phyloP scores from a whole-genome alignment of 1,140 invertebrate species.

The Hyles euphorbiae region DNA sequence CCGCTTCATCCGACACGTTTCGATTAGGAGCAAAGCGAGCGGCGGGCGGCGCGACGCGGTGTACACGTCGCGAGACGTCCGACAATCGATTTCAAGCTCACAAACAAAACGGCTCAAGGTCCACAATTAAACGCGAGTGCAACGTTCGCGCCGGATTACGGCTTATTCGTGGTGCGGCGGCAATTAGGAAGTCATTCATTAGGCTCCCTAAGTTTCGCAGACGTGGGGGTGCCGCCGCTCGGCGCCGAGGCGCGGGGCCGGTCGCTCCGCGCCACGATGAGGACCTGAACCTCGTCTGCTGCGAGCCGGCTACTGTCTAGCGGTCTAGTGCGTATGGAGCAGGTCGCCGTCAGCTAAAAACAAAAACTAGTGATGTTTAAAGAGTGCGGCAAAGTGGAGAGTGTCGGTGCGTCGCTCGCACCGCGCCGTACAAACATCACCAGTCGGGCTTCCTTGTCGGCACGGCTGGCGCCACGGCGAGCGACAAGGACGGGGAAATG shows the following conservation, averaged over 20 bases:
- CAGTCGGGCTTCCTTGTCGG: conserved; percentile 40
- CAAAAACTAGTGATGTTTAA: conserved; percentile 51
- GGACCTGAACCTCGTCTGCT: too few relatives aligned
- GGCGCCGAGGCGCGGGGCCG: too few relatives aligned
- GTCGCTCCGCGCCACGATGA: conserved; percentile 43
- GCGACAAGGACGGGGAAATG: conserved; percentile 49
- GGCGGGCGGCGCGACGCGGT: conserved; percentile 36
- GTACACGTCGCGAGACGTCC: conserved; percentile 45
- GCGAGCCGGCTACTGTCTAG: too few relatives aligned
- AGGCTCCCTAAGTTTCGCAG: conserved; percentile 74
- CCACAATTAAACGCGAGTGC: conserved; percentile 48
- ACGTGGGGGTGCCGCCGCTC: conserved; percentile 65
- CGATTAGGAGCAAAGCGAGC: conserved; percentile 34
- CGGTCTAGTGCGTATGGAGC: neutral
- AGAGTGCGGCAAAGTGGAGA: too few relatives aligned
- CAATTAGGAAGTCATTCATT: conserved; percentile 75
- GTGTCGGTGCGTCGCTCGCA: conserved; percentile 29
- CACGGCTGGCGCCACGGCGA: conserved; percentile 56
- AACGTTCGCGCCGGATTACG: conserved; percentile 58
- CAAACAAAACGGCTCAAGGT: conserved; percentile 58
- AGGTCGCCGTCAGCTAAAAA: conserved; percentile 29
- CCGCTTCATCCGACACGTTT: conserved; percentile 42
- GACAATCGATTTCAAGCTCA: conserved; percentile 63
- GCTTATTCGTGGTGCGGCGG: conserved; percentile 67
- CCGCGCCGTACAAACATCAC: conserved; percentile 56